A percentile compares a stretch with the other conserved stretches of the same genome.
Conservation (phyloP, 2,113 vertebrate genomes). For the Lasiurus borealis region DNA sequence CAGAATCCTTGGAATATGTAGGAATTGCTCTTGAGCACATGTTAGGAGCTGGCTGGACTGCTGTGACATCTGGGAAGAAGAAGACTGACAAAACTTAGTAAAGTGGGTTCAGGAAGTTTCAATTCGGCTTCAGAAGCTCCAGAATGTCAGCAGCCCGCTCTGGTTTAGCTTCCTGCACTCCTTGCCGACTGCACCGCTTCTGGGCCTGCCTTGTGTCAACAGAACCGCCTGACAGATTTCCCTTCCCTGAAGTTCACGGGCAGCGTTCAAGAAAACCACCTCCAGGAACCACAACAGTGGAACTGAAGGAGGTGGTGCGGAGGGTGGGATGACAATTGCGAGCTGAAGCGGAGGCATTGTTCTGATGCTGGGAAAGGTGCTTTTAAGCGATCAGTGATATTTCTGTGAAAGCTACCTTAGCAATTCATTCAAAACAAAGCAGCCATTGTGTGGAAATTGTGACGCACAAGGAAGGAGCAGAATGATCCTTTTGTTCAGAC, state of each 20-base stretch:
- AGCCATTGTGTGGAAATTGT: conserved; percentile 63
- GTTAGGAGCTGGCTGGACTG: background rate
- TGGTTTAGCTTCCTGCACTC: background rate
- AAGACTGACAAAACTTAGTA: conserved; percentile 19
- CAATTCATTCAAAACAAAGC: conserved; percentile 69
- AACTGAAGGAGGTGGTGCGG: background rate
- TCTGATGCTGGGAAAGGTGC: conserved; percentile 33
- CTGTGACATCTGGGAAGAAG: background rate
- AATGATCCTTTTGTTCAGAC: conserved; percentile 66
- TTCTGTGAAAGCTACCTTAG: conserved; percentile 60
- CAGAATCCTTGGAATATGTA: background rate
- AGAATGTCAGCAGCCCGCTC: background rate
- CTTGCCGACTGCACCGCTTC: background rate
- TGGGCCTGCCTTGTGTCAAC: background rate
- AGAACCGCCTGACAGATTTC: conserved; percentile 47
- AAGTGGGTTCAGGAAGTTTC: conserved; percentile 36
- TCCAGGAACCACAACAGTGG: background rate
- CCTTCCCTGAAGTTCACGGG: conserved; percentile 48
- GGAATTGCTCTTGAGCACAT: background rate
- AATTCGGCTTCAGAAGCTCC: background rate
- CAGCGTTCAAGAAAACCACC: conserved; percentile 13
- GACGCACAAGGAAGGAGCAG: conserved; percentile 57
- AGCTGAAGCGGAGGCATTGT: conserved; percentile 35
- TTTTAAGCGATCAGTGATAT: conserved; percentile 63
- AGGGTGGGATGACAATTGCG: background rate